Percentiles rank a stretch among this genome's conserved stretches.
Conservation (phyloP, 2,113 vertebrate genomes). For the Gadus macrocephalus region DNA sequence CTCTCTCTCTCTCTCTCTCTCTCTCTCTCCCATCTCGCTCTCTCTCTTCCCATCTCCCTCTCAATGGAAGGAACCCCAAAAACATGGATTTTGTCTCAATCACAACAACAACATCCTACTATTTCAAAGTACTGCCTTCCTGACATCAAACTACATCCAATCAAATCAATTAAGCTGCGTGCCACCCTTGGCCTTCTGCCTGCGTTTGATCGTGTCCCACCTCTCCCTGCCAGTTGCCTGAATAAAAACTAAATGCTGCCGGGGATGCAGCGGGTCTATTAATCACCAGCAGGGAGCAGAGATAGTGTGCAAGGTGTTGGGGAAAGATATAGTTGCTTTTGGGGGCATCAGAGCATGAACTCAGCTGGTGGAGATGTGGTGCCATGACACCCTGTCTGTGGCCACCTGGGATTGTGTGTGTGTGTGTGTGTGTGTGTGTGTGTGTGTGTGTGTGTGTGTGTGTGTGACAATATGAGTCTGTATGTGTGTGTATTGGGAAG, state of each 20-base stretch:
- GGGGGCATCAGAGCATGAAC: slow-evolving; percentile 58
- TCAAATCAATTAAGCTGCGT: too few species aligned
- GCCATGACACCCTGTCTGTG: slow-evolving; percentile 57
- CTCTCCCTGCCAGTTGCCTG: slow-evolving; percentile 31
- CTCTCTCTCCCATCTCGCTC: too few species aligned
- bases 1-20: too few species aligned
- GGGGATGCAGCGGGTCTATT: slow-evolving; percentile 38
- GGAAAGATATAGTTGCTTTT: slow-evolving; percentile 62
- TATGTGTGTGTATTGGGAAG: too few species aligned
- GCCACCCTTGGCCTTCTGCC: too few species aligned
- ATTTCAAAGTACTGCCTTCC: too few species aligned
- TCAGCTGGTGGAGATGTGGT: slow-evolving; percentile 40
- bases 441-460: slow-evolving; percentile 5
- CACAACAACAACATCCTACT: too few species aligned
- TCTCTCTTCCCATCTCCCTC: too few species aligned
- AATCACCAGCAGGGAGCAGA: slow-evolving; percentile 56
- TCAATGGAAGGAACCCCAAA: too few species aligned
- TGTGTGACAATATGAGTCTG: background rate
- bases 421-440: slow-evolving; percentile 8
- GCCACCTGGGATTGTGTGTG: slow-evolving; percentile 49
- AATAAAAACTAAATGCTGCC: slow-evolving; percentile 44
- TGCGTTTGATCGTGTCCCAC: too few species aligned
- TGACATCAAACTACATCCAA: too few species aligned
- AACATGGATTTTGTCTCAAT: too few species aligned
- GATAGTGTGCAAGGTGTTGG: slow-evolving; percentile 65